Evolutionary conservation across 2,888 invertebrate genomes (phyloP).

Genomic region (Lasioglossum zephyrum): DNA sequence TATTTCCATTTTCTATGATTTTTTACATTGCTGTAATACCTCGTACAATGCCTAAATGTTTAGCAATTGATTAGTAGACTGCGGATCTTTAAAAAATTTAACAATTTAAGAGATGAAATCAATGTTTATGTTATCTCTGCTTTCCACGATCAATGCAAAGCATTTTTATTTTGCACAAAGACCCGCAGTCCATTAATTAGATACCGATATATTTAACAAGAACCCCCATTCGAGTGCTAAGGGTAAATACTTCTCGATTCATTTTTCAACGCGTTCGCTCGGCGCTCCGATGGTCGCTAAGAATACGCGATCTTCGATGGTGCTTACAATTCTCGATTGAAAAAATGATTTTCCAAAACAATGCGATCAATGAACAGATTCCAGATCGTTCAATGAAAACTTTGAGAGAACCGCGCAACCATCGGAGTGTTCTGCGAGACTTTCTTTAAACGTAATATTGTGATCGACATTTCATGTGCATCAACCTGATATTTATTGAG

Average conservation of each 20-base stretch:
- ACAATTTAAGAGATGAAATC: too few species aligned
- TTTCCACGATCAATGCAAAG: too few species aligned
- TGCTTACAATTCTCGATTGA: background rate
- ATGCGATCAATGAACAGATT: background rate
- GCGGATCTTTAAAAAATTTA: too few species aligned
- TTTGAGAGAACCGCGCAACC: background rate
- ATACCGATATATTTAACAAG: too few species aligned
- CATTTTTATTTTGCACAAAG: too few species aligned
- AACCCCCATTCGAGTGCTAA: too few species aligned
- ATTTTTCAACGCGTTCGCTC: background rate
- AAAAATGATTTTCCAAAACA: background rate
- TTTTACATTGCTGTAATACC: too few species aligned
- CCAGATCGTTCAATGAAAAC: background rate
- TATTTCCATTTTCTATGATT: too few species aligned
- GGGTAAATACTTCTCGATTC: background rate
- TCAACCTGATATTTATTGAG: conserved; percentile 7
- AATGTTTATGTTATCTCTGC: too few species aligned
- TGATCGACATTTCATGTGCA: conserved; percentile 1
- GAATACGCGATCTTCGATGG: background rate
- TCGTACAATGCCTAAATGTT: too few species aligned
- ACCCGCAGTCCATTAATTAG: too few species aligned
- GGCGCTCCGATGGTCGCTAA: background rate
- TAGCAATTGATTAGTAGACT: too few species aligned
- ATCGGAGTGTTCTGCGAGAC: background rate
- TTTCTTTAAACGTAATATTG: background rate